phyloP scores from a whole-genome alignment of 2,888 invertebrate genomes.

The Stegana nigrithorax region DNA sequence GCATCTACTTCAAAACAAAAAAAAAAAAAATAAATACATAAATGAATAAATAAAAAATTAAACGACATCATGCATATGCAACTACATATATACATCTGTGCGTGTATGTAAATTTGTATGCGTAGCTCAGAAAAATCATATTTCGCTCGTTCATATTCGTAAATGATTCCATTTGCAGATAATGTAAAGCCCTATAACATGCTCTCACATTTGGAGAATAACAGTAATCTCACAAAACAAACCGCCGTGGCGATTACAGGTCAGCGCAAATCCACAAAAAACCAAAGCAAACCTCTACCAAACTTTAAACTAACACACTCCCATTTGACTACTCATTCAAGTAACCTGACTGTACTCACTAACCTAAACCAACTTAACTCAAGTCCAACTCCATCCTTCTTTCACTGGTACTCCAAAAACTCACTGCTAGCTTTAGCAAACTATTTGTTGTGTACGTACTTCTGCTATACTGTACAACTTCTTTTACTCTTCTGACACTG shows the following conservation, averaged over 20 bases:
- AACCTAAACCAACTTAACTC: not conserved
- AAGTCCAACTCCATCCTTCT: too few species aligned
- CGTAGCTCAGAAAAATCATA: not conserved
- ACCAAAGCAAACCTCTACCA: not conserved
- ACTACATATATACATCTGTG: too few species aligned
- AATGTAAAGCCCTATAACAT: slow-evolving; percentile 67
- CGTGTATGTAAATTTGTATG: too few species aligned
- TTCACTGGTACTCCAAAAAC: too few species aligned
- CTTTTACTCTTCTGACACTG: too few species aligned
- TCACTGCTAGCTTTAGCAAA: too few species aligned
- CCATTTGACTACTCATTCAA: not conserved
- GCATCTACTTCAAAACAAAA: slow-evolving; percentile 27
- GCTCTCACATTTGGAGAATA: slow-evolving; percentile 68
- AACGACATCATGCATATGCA: too few species aligned
- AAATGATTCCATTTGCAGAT: slow-evolving; percentile 65
- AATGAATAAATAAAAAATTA: too few species aligned
- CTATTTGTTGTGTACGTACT: too few species aligned
- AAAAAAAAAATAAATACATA: too few species aligned
- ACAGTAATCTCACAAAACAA: slow-evolving; percentile 67
- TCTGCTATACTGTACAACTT: too few species aligned
- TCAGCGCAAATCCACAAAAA: slow-evolving; percentile 48
- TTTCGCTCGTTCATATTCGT: slow-evolving; percentile 35
- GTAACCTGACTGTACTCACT: slow-evolving; percentile 40
- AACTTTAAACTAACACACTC: not conserved
- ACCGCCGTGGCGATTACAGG: slow-evolving; percentile 68